Percentiles rank a stretch among this genome's conserved stretches.
phyloP scores from a whole-genome alignment of 1,140 invertebrate species.

The Scaptomyza pallida region DNA sequence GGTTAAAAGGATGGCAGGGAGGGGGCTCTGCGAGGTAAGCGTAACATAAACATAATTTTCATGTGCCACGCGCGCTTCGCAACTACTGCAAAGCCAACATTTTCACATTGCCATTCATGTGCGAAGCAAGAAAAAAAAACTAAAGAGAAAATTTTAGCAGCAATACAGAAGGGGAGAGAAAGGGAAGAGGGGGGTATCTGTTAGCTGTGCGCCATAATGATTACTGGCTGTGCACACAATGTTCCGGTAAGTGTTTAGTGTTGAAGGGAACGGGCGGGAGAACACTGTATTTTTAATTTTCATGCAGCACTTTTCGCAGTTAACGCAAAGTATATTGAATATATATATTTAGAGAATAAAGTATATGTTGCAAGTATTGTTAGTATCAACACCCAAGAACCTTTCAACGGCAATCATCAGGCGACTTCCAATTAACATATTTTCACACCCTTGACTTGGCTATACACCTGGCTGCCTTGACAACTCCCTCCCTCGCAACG shows the following conservation, averaged over 20 bases:
- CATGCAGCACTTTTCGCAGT: conserved; percentile 59
- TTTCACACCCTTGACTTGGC: neutral
- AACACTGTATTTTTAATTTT: conserved; percentile 57
- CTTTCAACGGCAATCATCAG: neutral
- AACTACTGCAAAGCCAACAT: conserved; percentile 34
- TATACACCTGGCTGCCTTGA: neutral
- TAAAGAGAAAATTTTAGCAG: neutral
- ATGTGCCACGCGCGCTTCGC: conserved; percentile 63
- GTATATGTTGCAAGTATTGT: conserved; percentile 56
- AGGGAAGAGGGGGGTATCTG: neutral
- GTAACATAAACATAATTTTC: conserved; percentile 78
- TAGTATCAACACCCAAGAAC: neutral
- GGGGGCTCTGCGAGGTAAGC: no score
- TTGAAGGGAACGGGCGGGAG: neutral
- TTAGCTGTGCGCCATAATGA: conserved; percentile 47
- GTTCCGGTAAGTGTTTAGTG: neutral
- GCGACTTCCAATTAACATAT: conserved; percentile 28
- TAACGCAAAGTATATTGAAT: conserved; percentile 38
- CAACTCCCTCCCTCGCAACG: conserved; percentile 1
- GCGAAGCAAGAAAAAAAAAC: conserved; percentile 14
- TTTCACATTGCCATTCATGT: conserved; percentile 7
- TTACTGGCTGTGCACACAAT: conserved; percentile 42
- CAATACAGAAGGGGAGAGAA: neutral
- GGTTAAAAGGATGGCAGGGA: neutral
- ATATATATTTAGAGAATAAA: no score